Conservation (phyloP, 2,888 invertebrate genomes). For the Laspeyria flexula region DNA sequence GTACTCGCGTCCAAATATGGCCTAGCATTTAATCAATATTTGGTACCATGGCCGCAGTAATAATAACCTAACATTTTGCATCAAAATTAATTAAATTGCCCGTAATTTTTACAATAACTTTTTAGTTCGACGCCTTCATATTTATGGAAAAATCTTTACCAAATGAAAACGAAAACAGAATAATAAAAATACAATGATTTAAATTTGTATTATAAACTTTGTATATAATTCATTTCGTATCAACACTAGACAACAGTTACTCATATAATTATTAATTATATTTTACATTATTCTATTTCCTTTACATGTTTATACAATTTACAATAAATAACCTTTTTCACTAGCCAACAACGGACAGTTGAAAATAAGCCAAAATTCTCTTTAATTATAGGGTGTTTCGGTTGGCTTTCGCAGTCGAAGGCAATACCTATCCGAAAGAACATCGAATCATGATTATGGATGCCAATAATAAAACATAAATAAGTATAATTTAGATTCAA, state of each 20-base stretch:
- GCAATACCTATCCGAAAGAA: no score
- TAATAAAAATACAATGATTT: no score
- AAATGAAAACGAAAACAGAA: no score
- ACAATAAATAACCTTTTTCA: conserved; percentile 4
- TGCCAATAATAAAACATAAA: not conserved
- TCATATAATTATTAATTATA: conserved; percentile 7
- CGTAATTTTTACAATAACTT: conserved; percentile 11
- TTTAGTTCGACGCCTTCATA: conserved; percentile 6
- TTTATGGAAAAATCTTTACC: conserved; percentile 11
- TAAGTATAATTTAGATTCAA: not conserved
- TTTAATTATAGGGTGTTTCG: no score
- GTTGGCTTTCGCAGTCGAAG: no score
- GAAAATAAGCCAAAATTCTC: no score
- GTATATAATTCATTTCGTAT: conserved; percentile 25
- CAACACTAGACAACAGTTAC: conserved; percentile 22
- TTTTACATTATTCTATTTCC: conserved; percentile 24
- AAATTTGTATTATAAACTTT: conserved; percentile 2
- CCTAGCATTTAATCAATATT: not conserved
- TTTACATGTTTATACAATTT: conserved; percentile 21
- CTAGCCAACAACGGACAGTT: no score
- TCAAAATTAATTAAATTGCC: not conserved
- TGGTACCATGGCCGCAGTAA: not conserved
- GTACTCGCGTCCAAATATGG: conserved; percentile 8
- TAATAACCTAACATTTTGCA: not conserved
- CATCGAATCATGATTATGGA: conserved; percentile 8